These are phyloP conservation scores for Glandiceps talaboti DNA, from an alignment of 53 echinoderm and acorn worm genomes.

Conservation along the genomic window DNA sequence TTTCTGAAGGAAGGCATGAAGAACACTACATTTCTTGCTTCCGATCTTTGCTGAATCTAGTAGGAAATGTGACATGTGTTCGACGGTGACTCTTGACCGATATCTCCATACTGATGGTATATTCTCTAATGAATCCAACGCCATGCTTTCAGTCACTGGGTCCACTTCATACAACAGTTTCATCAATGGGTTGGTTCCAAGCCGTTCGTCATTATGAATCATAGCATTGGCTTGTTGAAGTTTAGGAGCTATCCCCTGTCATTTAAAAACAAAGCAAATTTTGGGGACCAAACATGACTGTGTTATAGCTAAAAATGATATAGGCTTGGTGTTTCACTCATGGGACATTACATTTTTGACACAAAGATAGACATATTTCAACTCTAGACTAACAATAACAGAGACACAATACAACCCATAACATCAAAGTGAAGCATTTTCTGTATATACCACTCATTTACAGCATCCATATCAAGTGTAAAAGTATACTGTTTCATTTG, in stretches of 20 bases:
- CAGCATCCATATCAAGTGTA: too few relatives aligned
- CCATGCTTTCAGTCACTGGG: not conserved
- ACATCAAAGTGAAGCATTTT: too few relatives aligned
- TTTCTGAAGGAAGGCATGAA: not conserved
- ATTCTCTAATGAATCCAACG: not conserved
- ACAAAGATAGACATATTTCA: too few relatives aligned
- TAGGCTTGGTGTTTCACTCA: too few relatives aligned
- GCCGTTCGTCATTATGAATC: not conserved
- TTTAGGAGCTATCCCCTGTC: not conserved
- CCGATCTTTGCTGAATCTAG: not conserved
- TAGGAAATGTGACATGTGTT: not conserved
- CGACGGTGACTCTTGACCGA: not conserved
- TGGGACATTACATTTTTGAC: too few relatives aligned
- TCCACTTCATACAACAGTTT: not conserved
- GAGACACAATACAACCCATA: too few relatives aligned
- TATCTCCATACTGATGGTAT: not conserved
- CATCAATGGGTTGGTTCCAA: not conserved
- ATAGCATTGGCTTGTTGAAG: not conserved
- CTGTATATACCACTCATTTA: too few relatives aligned
- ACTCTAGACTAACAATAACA: too few relatives aligned
- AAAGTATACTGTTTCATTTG: too few relatives aligned
- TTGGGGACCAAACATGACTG: too few relatives aligned
- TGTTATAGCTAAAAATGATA: too few relatives aligned
- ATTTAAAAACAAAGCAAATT: too few relatives aligned
- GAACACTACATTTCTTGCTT: not conserved